These are phyloP conservation scores for Phalacrocorax pelagicus DNA, from an alignment of 2,113 vertebrate genomes.

Conservation along the genomic window DNA sequence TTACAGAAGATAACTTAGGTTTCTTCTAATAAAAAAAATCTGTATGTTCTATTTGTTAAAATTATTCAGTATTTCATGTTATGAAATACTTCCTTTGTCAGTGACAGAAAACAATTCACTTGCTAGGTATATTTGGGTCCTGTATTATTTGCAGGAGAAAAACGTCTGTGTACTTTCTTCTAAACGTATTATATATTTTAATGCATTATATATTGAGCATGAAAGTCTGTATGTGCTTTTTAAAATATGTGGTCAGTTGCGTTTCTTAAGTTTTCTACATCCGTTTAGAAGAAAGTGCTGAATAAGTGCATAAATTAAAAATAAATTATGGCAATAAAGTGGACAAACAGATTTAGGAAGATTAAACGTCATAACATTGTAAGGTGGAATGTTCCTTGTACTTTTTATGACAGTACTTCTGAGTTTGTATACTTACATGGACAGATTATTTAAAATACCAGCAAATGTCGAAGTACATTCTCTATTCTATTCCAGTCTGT, in stretches of 20 bases:
- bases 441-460: neutral
- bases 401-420: neutral
- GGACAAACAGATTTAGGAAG: neutral
- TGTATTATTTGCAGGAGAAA: neutral
- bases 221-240: neutral
- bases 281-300: neutral
- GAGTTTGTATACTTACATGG: neutral
- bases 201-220: neutral
- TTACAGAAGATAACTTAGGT: neutral
- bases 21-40: neutral
- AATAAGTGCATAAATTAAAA: neutral
- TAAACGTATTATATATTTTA: neutral
- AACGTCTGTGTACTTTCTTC: neutral
- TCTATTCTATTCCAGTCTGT: conserved; percentile 48
- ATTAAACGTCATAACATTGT: neutral
- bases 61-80: neutral
- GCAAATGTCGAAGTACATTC: neutral
- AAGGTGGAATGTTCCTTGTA: neutral
- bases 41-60: neutral
- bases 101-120: neutral
- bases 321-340: neutral
- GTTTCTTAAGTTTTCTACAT: neutral
- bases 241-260: neutral
- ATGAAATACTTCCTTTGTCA: neutral
- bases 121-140: neutral